Conservation (phyloP, 2,888 invertebrate genomes). For the Eupithecia dodoneata region DNA sequence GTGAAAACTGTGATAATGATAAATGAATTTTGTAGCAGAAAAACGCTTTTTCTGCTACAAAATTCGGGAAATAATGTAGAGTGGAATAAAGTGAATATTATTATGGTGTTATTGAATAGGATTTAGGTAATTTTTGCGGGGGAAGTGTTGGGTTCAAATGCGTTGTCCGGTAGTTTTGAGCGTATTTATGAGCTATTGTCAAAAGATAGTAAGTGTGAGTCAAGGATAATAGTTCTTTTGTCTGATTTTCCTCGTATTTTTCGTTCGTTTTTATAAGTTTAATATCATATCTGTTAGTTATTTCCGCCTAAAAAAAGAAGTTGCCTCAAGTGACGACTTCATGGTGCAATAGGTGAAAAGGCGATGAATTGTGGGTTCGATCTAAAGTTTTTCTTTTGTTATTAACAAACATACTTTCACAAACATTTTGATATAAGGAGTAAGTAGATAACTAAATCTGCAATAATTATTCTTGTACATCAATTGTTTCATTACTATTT, state of each 20-base stretch:
- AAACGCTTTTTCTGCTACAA: background rate
- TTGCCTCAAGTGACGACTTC: background rate
- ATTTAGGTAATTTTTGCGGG: background rate
- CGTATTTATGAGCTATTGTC: background rate
- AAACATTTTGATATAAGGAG: background rate
- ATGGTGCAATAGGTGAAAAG: background rate
- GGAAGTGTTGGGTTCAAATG: background rate
- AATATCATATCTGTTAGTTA: background rate
- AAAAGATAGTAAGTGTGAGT: background rate
- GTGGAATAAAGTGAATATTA: conserved; percentile 3
- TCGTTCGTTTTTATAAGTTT: background rate
- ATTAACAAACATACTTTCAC: background rate
- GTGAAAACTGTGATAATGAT: conserved; percentile 15
- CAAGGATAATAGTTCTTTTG: background rate
- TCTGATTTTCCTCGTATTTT: background rate
- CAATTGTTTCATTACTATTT: background rate
- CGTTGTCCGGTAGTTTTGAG: background rate
- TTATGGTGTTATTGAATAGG: background rate
- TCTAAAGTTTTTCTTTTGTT: background rate
- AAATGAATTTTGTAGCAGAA: too few species aligned
- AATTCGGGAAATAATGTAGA: conserved; percentile 7
- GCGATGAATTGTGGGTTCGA: background rate
- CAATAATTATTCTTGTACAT: background rate
- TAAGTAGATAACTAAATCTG: background rate
- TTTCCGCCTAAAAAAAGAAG: background rate